Base-by-base conservation (phyloP, 2,113 vertebrate genomes). In the Melanerpes aurifrons region DNA sequence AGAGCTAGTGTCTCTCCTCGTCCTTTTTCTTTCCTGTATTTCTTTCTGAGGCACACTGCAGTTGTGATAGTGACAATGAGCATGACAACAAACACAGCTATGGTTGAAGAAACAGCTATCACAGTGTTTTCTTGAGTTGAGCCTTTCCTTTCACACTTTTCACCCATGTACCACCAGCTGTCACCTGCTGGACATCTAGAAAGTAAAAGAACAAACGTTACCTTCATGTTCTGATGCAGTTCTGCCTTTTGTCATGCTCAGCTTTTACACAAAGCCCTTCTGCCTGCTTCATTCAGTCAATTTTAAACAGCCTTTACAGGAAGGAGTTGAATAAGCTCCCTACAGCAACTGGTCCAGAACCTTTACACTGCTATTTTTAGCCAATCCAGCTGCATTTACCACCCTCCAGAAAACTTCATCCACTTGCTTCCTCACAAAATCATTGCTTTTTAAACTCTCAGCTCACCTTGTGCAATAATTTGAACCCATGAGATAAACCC, bases 121-220 rank as follows among this genome's bases (percentile, higher is more conserved):
- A 96, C 31, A n/a, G 86, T 88, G 43, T 96, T 98, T 86, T 99
- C 98, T 11, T 4, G 45, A 15, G 19, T 66, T 6, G 98, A 96
- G 67, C 98, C 98, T 86, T 80, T 98, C 75, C 81, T 92, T 95
- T 99, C 98, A 96, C 98, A 99, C 67, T 87, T 97, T 70, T 97
- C 76, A 22, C 99, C 99, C 14, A 97, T 97, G 93, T 98, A 98
- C 98, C 99, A 99, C 99, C 98, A 99, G 96, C 97, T 87, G 2
- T 94, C 68, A 8, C 98, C 98, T 37, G 98, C 98, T 4, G 77
- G 95, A 90, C 99, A 99, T 95, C 99, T 99, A 75, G 31, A 86
- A 16, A 72, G 48, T 74, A 48, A 84, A 59, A 86, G 17, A 73
- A 75, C 22, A 72, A 74, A 82, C 4, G 5, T 74, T 62, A n/a